phyloP scores from a whole-genome alignment of 2,888 invertebrate genomes.

The Argyresthia albistria region DNA sequence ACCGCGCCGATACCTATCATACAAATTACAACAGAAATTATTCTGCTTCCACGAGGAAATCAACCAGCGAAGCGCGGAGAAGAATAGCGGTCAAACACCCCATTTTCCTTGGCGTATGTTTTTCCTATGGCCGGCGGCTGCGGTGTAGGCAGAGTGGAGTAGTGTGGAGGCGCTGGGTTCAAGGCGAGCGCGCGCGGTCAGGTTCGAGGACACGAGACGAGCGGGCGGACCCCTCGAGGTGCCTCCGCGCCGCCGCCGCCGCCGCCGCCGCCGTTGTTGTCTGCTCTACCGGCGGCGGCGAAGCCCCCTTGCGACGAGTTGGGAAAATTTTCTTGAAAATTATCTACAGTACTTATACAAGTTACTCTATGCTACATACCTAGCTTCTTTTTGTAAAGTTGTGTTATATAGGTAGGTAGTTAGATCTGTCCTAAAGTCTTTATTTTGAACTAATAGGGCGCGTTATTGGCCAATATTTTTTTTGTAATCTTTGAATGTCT shows the following conservation, averaged over 20 bases:
- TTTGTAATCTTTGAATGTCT: too few species aligned
- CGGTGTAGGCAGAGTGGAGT: background rate
- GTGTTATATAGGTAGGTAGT: too few species aligned
- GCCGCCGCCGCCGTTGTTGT: background rate
- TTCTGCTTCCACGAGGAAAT: background rate
- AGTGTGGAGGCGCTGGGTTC: conserved; percentile 34
- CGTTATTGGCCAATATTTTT: too few species aligned
- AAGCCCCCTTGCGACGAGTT: background rate
- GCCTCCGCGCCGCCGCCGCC: conserved; percentile 25
- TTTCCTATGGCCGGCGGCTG: conserved; percentile 31
- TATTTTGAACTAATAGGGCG: too few species aligned
- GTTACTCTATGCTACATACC: too few species aligned
- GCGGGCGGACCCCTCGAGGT: conserved; percentile 33
- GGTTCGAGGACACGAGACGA: conserved; percentile 62
- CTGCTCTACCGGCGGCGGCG: background rate
- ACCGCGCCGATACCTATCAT: too few species aligned
- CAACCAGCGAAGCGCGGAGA: background rate
- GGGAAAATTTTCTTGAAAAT: background rate
- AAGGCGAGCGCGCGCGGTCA: conserved; percentile 70
- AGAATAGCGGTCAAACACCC: conserved; percentile 5
- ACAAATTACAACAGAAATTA: too few species aligned
- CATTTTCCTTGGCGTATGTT: conserved; percentile 33
- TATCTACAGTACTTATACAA: too few species aligned
- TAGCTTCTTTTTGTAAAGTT: too few species aligned
- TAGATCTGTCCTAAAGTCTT: too few species aligned